Evolutionary conservation across 2,113 vertebrate species (phyloP).

Genomic region (Ranitomeya variabilis): DNA sequence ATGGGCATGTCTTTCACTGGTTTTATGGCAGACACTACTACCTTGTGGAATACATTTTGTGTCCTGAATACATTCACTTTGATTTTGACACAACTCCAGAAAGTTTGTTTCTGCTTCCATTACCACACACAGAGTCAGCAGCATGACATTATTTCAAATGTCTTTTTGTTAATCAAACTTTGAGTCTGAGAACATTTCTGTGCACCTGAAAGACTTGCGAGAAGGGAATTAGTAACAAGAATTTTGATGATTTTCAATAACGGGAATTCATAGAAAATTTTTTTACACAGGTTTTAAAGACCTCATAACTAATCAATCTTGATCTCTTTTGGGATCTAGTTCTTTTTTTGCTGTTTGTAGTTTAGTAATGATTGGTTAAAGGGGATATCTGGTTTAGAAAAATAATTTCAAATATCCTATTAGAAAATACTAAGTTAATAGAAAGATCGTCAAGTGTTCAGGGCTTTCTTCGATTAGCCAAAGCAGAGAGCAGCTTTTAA

Average conservation of each 20-base stretch:
- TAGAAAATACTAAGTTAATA: too few relatives aligned
- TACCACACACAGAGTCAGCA: neutral
- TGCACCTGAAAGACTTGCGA: neutral
- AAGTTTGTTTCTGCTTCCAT: constrained; percentile 4
- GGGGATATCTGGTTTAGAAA: too few relatives aligned
- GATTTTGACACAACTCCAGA: neutral
- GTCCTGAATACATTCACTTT: constrained; percentile 3
- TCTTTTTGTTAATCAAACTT: neutral
- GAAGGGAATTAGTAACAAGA: neutral
- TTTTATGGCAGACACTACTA: neutral
- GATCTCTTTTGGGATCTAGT: too few relatives aligned
- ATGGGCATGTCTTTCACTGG: neutral
- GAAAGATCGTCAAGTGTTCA: too few relatives aligned
- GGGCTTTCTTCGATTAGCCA: too few relatives aligned
- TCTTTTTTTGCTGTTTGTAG: too few relatives aligned
- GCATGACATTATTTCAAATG: neutral
- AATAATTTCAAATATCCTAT: too few relatives aligned
- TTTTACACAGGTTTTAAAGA: too few relatives aligned
- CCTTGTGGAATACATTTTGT: neutral
- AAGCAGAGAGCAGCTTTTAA: too few relatives aligned
- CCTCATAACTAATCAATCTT: too few relatives aligned
- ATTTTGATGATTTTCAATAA: neutral
- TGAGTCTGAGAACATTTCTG: neutral
- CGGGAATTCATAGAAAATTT: too few relatives aligned
- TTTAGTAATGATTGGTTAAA: too few relatives aligned